phyloP scores from a whole-genome alignment of 2,888 invertebrate genomes.

The Leucophora obtusa region DNA sequence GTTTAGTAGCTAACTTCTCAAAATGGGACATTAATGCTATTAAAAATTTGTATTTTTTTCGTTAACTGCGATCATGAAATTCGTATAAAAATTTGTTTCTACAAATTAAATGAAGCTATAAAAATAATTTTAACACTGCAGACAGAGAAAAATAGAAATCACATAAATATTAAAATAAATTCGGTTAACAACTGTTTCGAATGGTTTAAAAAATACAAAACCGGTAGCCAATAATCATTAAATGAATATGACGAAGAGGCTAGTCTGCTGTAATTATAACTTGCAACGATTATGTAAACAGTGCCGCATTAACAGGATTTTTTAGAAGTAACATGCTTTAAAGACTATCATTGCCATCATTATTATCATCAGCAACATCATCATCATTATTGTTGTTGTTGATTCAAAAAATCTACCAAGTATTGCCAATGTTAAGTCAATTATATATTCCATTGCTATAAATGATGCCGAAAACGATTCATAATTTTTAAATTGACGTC shows the following conservation, averaged over 20 bases:
- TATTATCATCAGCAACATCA: not conserved
- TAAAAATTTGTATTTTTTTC: not conserved
- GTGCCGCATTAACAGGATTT: conserved; percentile 1
- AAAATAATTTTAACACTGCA: not conserved
- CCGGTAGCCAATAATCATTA: conserved; percentile 4
- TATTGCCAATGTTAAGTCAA: conserved; percentile 18
- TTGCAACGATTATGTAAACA: conserved; percentile 56
- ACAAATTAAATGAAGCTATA: not conserved
- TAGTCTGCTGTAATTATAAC: conserved; percentile 29
- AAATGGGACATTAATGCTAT: too few relatives aligned
- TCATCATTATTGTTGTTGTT: not conserved
- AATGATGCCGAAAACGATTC: conserved; percentile 56
- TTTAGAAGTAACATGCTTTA: not conserved
- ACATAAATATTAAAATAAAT: not conserved
- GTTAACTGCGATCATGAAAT: not conserved
- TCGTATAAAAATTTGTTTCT: conserved; percentile 1
- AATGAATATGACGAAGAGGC: not conserved
- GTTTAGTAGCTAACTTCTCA: too few relatives aligned
- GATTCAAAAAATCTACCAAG: not conserved
- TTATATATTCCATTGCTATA: conserved; percentile 38
- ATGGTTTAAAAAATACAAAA: not conserved
- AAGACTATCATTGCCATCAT: not conserved
- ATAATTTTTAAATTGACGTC: conserved; percentile 60
- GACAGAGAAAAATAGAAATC: not conserved
- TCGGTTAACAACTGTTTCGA: not conserved